phyloP scores from a whole-genome alignment of 1,140 invertebrate genomes.

The Drosophila hydei region DNA sequence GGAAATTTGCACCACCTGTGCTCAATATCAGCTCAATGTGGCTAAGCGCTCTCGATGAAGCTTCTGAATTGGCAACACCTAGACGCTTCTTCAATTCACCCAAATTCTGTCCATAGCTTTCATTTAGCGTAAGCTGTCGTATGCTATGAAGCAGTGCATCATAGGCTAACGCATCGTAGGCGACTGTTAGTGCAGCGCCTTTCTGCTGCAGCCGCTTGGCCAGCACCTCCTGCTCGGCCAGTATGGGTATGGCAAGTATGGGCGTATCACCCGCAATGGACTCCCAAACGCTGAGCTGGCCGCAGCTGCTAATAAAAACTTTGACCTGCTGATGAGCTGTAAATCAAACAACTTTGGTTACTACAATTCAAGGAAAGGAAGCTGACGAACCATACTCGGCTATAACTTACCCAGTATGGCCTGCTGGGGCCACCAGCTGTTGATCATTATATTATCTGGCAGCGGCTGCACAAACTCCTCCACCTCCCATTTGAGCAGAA shows the following conservation, averaged over 20 bases:
- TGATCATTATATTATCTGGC: conserved; percentile 86
- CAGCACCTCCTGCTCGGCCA: conserved; percentile 86
- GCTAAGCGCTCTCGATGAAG: conserved; percentile 84
- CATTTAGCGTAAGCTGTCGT: conserved; percentile 67
- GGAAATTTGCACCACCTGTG: conserved; percentile 84
- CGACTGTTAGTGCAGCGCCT: conserved; percentile 58
- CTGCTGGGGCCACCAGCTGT: conserved; percentile 89
- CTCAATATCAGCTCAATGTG: conserved; percentile 86
- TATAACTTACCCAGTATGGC: conserved; percentile 85
- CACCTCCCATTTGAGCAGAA: conserved; percentile 89
- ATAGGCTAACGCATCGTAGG: conserved; percentile 64
- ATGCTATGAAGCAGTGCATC: conserved; percentile 66
- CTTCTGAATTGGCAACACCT: conserved; percentile 30
- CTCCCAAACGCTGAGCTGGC: conserved; percentile 86
- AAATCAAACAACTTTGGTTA: neutral
- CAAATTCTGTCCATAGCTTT: conserved; percentile 62
- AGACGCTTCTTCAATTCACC: conserved; percentile 82
- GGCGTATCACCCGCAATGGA: conserved; percentile 86
- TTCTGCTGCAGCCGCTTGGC: conserved; percentile 78
- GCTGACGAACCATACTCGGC: neutral
- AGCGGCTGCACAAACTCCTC: conserved; percentile 83
- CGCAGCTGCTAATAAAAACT: conserved; percentile 88
- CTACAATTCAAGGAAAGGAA: neutral
- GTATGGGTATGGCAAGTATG: conserved; percentile 87
- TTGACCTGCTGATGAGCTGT: conserved; percentile 85